Conservation (phyloP, 2,113 vertebrate species). For the Misgurnus mizolepis region DNA sequence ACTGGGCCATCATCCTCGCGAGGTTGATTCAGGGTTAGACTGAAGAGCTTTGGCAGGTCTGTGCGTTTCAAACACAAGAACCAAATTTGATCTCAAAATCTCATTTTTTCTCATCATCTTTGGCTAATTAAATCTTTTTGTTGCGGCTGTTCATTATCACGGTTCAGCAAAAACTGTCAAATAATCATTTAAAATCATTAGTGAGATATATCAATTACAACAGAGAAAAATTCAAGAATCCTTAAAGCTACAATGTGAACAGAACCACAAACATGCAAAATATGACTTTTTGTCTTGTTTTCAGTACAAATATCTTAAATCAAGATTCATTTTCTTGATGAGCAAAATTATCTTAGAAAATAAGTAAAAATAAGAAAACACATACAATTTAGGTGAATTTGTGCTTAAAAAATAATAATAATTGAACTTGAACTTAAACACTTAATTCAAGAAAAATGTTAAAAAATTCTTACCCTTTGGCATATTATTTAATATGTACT, state of each 20-base stretch:
- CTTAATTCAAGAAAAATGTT: no score
- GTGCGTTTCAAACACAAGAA: background rate
- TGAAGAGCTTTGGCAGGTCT: background rate
- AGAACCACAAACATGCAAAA: background rate
- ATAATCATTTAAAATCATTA: background rate
- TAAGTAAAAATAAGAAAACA: no score
- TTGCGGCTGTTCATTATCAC: background rate
- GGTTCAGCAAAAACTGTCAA: background rate
- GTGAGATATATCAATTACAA: background rate
- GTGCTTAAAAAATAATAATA: no score
- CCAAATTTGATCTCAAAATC: background rate
- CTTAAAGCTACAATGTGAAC: background rate
- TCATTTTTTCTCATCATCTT: conserved; percentile 8
- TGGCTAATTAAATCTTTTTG: background rate
- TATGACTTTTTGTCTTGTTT: no score
- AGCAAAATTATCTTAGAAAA: background rate
- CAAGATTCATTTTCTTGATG: no score
- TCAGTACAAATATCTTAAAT: no score
- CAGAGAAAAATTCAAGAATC: background rate
- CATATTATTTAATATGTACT: no score
- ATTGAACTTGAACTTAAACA: no score
- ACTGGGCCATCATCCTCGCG: no score
- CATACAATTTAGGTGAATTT: no score
- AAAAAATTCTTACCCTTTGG: no score
- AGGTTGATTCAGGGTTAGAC: background rate